Conservation (phyloP, 1,140 invertebrate species). For the Glossosoma conforme region DNA sequence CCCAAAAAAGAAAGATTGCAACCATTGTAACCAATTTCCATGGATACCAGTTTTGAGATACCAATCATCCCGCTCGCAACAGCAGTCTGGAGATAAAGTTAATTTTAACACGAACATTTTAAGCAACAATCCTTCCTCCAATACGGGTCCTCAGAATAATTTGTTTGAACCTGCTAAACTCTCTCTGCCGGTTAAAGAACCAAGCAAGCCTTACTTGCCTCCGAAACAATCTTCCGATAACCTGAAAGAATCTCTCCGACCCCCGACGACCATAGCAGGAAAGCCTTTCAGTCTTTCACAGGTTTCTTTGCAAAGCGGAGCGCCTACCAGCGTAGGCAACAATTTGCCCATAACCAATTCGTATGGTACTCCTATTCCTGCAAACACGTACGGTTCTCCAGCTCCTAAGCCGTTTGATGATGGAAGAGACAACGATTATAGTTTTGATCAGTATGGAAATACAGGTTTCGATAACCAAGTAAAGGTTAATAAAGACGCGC, state of each 20-base stretch:
- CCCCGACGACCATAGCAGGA: slow-evolving; percentile 8
- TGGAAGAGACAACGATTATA: too few species aligned
- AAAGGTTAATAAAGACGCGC: too few species aligned
- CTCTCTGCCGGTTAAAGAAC: slow-evolving; percentile 18
- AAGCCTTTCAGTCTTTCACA: slow-evolving; percentile 12
- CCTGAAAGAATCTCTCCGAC: slow-evolving; percentile 24
- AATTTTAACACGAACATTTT: neutral
- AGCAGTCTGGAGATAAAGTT: slow-evolving; percentile 32
- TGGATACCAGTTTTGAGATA: slow-evolving; percentile 67
- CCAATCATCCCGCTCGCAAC: slow-evolving; percentile 39
- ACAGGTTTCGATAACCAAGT: too few species aligned
- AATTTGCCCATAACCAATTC: slow-evolving; percentile 20
- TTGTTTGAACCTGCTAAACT: slow-evolving; percentile 26
- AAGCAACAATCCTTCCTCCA: neutral
- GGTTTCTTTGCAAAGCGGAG: neutral
- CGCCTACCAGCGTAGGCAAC: neutral
- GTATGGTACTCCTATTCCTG: slow-evolving; percentile 25
- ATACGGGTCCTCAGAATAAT: slow-evolving; percentile 2
- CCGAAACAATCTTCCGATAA: slow-evolving; percentile 22
- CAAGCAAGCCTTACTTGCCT: slow-evolving; percentile 28
- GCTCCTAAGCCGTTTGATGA: slow-evolving; percentile 19
- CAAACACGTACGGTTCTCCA: slow-evolving; percentile 20
- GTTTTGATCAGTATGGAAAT: too few species aligned
- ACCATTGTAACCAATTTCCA: slow-evolving; percentile 68
- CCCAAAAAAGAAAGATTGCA: slow-evolving; percentile 53